Conservation (phyloP, 2,113 vertebrate genomes). For the Lota lota region DNA sequence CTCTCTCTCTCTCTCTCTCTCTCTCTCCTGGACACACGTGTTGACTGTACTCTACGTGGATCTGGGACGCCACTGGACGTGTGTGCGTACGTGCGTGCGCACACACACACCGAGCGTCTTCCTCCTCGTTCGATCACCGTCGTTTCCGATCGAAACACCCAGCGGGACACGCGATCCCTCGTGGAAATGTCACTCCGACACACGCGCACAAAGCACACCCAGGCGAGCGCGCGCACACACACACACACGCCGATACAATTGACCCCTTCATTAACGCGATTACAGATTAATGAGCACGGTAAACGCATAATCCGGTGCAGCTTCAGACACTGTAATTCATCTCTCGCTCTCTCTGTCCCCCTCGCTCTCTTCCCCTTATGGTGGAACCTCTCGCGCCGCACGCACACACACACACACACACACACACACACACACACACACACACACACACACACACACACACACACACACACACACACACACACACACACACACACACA, state of each 20-base stretch:
- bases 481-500: no score
- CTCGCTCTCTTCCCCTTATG: not conserved
- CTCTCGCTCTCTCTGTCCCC: constrained; percentile 9
- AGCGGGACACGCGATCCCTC: no score
- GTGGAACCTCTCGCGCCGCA: not conserved
- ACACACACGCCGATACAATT: constrained; percentile 18
- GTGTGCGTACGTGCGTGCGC: not conserved
- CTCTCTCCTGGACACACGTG: not conserved
- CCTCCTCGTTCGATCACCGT: no score
- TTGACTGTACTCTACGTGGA: no score
- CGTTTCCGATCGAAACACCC: no score
- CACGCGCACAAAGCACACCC: constrained; percentile 1
- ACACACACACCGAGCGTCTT: not conserved
- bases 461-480: no score
- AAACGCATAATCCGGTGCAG: constrained; percentile 49
- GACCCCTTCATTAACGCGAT: constrained; percentile 56
- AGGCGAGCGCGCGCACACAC: constrained; percentile 4
- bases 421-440: not conserved
- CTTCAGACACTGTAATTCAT: constrained; percentile 21
- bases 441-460: not conserved
- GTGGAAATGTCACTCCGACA: not conserved
- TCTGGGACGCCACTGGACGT: no score
- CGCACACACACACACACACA: not conserved
- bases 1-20: constrained; percentile 14
- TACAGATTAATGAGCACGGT: constrained; percentile 52